Conservation (phyloP, 1,140 invertebrate genomes). For the Holotrichia oblita region DNA sequence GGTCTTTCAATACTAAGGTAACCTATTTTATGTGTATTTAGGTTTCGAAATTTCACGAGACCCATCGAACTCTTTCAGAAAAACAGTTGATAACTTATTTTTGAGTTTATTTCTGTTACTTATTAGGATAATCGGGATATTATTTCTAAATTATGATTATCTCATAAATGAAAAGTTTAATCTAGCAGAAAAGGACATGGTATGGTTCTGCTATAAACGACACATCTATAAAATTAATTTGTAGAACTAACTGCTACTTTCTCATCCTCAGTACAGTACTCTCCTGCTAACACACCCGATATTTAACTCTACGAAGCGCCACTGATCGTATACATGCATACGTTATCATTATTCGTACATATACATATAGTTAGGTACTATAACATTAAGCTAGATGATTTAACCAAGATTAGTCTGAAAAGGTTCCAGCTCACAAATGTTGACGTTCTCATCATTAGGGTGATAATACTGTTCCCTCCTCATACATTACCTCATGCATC, state of each 20-base stretch:
- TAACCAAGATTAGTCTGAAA: background rate
- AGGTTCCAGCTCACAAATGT: background rate
- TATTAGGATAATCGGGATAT: too few relatives aligned
- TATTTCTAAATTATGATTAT: too few relatives aligned
- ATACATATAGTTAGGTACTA: too few relatives aligned
- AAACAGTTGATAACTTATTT: too few relatives aligned
- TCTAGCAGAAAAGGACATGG: too few relatives aligned
- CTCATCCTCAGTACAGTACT: background rate
- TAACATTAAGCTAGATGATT: background rate
- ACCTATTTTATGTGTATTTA: too few relatives aligned
- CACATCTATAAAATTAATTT: background rate
- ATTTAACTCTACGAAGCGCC: background rate
- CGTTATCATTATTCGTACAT: background rate
- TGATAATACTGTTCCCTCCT: background rate
- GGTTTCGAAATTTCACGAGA: too few relatives aligned
- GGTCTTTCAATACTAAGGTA: too few relatives aligned
- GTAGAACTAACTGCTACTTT: background rate
- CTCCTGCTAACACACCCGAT: background rate
- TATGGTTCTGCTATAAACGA: too few relatives aligned
- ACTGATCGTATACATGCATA: background rate
- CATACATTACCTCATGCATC: background rate
- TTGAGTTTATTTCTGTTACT: too few relatives aligned
- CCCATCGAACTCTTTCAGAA: too few relatives aligned
- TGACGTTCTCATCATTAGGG: constrained; percentile 11
- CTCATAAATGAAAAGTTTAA: too few relatives aligned